Base-by-base conservation (phyloP, 2,888 invertebrate species). In the Andrena dorsata region DNA sequence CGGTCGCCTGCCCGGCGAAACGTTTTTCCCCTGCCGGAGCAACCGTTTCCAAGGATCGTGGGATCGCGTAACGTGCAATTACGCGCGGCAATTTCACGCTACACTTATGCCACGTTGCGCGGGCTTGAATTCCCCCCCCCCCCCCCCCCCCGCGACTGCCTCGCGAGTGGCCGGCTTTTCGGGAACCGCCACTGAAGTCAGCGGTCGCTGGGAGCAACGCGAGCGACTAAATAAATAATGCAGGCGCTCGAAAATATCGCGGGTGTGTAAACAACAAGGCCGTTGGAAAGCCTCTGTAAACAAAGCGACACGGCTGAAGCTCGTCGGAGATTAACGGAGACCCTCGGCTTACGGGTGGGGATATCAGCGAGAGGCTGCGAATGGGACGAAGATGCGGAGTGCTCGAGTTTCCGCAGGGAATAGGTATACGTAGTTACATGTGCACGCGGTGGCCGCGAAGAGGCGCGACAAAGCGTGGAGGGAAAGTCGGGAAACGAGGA, bases 401-500 rank as follows among this genome's bases (percentile, higher is more conserved):
- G 41, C 13, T 41, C 16, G 41, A 41, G 41, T 41, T 41, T 41
- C 41, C 5, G 41, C 5, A 0, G 16, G 41, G 41, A 16, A 4
- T 13, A 41, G 41, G 13, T 41, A 13, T 41, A 41, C 41, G 4
- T 41, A 5, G 5, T 4, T 28, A 13, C 41, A 0, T 13, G 41
- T 3, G 41, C 63, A 26, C 41, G 64, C 32, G 26, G n/a, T 49
- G 41, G 13, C 41, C 49, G 65, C 65, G 65, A 49, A 28, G 26
- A 20, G 28, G 10, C 41, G 28, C 32, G 32, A 51, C 10, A 20
- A 35, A 28, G n/a, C 28, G 20, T 10, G 41, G 23, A n/a, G 8
- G 58, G 56, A 69, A 41, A 69, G 69, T 56, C 56, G 58, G 69
- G 41, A 58, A 69, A 58, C 13, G 16, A 16, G 61, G 30, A 30